Evolutionary conservation across 1,140 invertebrate species (phyloP), one percentile per base, ranked within the genome.

Genomic region (Schlechtendalia chinensis): DNA sequence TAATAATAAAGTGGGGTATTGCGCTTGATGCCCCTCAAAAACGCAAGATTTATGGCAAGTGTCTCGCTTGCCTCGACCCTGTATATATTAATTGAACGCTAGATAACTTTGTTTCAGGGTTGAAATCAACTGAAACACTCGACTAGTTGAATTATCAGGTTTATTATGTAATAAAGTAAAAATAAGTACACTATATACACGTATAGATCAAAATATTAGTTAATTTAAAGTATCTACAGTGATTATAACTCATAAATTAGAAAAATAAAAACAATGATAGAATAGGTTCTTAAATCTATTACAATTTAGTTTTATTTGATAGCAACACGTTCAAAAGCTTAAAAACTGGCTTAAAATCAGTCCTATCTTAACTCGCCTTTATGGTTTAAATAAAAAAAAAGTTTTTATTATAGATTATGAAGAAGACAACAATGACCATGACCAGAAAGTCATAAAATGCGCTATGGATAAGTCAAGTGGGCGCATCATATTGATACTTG

Each of bases 361-460:
- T n/a, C n/a, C n/a, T n/a, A n/a, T n/a, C n/a, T n/a, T n/a, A n/a
- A n/a, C n/a, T n/a, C n/a, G n/a, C n/a, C n/a, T n/a, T n/a, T n/a
- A n/a, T n/a, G n/a, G n/a, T n/a, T n/a, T n/a, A n/a, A n/a, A n/a
- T n/a, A n/a, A n/a, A n/a, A n/a, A n/a, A n/a, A n/a, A n/a, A n/a
- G 8, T 39, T 39, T 39, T 39, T 39, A 39, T 39, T 8, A 8
- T 39, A 4, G 3, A 4, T 4, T 39, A 4, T 39, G 32, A 39
- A 39, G 32, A 8, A 39, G n/a, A 45, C 45, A 69, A 1, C 3
- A 16, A 69, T 50, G 45, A 22, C 14, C 24, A 50, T 0, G 6
- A 24, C n/a, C 39, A 50, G 45, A 69, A 47, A 69, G 6, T 50
- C 22, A 27, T 69, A 69, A 69, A 50, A 69, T 50, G 39, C 22